A percentile compares a stretch with the other conserved stretches of the same genome.
phyloP scores from a whole-genome alignment of 2,797 vertebrate species.

The Urocyon cinereoargenteus region DNA sequence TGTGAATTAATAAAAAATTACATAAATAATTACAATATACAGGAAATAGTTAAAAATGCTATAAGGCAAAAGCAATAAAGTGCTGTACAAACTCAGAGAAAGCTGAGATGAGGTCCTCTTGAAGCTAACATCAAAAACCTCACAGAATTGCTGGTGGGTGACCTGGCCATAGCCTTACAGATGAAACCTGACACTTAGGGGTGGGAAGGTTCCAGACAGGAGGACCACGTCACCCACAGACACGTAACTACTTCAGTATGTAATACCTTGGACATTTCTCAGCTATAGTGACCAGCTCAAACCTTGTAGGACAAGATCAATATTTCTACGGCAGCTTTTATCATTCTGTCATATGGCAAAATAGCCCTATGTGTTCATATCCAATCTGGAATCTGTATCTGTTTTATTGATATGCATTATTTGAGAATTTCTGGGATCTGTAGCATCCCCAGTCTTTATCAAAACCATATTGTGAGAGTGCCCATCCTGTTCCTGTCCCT shows the following conservation, averaged over 20 bases:
- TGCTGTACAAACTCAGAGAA: neutral
- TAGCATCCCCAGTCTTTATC: neutral
- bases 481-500: neutral
- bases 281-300: neutral
- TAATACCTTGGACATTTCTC: neutral
- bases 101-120: neutral
- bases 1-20: neutral
- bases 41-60: neutral
- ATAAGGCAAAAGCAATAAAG: neutral
- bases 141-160: fast-evolving
- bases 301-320: neutral
- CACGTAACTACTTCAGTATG: neutral
- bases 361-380: neutral
- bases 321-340: neutral
- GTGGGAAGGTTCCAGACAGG: neutral
- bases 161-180: neutral
- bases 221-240: neutral
- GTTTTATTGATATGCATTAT: neutral
- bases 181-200: neutral
- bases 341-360: neutral
- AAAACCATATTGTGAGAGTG: neutral
- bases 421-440: neutral
- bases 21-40: neutral
- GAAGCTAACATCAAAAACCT: neutral
- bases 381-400: neutral